phyloP scores from a whole-genome alignment of 2,113 vertebrate species.

The Naja naja region DNA sequence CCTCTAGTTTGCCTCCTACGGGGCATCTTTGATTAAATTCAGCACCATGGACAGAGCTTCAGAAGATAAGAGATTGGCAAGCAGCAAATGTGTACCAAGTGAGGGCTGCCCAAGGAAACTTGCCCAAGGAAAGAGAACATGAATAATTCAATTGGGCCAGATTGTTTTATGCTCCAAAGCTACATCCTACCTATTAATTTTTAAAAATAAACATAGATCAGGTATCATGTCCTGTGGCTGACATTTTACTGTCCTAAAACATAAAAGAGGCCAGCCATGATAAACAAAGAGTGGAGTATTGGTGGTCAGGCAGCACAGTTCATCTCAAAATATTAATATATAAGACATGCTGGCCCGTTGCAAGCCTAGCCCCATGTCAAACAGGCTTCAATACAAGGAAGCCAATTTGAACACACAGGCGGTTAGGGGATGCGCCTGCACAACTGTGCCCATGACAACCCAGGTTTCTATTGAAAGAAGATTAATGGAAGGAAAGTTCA shows the following conservation, averaged over 20 bases:
- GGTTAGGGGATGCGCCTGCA: not conserved
- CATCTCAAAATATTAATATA: not conserved
- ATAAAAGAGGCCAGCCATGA: not conserved
- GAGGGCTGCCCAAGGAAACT: not conserved
- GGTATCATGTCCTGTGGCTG: constrained; percentile 20
- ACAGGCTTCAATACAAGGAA: not conserved
- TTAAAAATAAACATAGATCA: constrained; percentile 39
- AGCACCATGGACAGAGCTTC: not conserved
- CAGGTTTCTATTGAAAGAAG: not conserved
- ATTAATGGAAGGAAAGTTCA: not conserved
- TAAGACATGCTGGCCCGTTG: not conserved
- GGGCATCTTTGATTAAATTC: not conserved
- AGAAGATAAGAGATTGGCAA: not conserved
- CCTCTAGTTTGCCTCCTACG: not conserved
- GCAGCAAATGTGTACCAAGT: not conserved
- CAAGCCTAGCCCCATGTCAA: not conserved
- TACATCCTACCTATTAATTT: constrained; percentile 47
- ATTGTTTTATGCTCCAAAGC: constrained; percentile 32
- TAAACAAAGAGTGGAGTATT: not conserved
- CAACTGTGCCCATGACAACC: not conserved
- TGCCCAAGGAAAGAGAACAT: constrained; percentile 2
- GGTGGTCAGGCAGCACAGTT: not conserved
- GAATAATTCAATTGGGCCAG: constrained; percentile 44
- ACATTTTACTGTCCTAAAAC: not conserved
- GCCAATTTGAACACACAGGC: not conserved